Base-by-base conservation (phyloP, 2,797 vertebrate species). In the Hoplostethus mediterraneus region DNA sequence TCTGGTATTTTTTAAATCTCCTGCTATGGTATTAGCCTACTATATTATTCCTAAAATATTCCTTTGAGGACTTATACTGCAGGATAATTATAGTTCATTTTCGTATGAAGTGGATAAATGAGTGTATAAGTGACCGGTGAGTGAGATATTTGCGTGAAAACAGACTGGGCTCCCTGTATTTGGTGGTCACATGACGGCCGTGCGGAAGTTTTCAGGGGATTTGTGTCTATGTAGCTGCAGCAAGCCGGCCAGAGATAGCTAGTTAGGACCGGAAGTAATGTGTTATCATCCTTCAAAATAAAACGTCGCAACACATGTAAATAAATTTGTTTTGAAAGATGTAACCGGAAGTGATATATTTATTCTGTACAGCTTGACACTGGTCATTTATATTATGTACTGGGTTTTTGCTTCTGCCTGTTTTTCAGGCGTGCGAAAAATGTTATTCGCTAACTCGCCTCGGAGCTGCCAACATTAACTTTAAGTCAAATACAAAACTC, bases 151-250 rank as follows among this genome's bases (percentile, higher is more conserved):
- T 12, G 14, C 45, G n/a, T 47, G 45, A 47, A 16, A 47, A 3
- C 49, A 45, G 0, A 45, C 55, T 12, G 28, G 65, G 6, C 55
- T 63, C 77, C 1, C n/a, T 13, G 4, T 58, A 14, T 70, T 44
- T 68, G 33, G 11, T 5, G 67, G 82, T 90, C 92, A 93, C 88
- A 84, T 93, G 91, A 91, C 31, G 59, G 33, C 65, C 52, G 42
- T 45, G 51, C 86, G 82, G 85, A 90, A 84, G 80, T 80, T 86
- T 77, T 66, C 45, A 51, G 13, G 7, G 54, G 49, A 21, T 36
- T 45, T 28, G 25, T 56, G 77, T 61, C 28, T 40, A 13, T 61
- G 21, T 10, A 11, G 3, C 4, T 5, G 0, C 11, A 1, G 48
- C 36, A 77, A 68, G 44, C 13, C 42, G 3, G 0, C 3, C 0